Evolutionary conservation across 2,888 invertebrate species (phyloP).

Genomic region (Galerucella pusilla): DNA sequence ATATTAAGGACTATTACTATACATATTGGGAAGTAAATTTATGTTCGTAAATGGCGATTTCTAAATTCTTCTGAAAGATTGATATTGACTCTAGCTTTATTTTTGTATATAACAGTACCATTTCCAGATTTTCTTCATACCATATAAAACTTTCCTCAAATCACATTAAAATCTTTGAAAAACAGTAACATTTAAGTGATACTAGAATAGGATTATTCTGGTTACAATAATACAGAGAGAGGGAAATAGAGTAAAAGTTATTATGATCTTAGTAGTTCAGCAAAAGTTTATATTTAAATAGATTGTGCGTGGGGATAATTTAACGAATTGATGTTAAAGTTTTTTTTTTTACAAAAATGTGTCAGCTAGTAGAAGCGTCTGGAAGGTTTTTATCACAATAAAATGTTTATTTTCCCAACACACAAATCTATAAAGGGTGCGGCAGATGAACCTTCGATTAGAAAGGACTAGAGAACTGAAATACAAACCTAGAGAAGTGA

Average conservation of each 20-base stretch:
- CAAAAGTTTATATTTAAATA: slow-evolving; percentile 22
- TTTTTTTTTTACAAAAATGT: background rate
- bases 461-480: too few relatives aligned
- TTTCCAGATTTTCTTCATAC: background rate
- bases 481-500: too few relatives aligned
- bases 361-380: background rate
- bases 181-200: slow-evolving; percentile 65
- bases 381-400: background rate
- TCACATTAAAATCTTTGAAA: slow-evolving; percentile 64
- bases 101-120: background rate
- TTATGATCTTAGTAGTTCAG: slow-evolving; percentile 35
- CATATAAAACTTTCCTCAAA: slow-evolving; percentile 55
- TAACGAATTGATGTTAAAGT: too few relatives aligned
- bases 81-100: background rate
- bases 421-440: too few relatives aligned
- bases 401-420: background rate
- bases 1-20: too few relatives aligned
- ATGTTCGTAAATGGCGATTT: too few relatives aligned
- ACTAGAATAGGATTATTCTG: slow-evolving; percentile 53
- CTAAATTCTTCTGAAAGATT: background rate
- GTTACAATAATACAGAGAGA: slow-evolving; percentile 46
- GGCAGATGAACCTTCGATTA: too few relatives aligned
- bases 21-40: too few relatives aligned
- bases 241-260: slow-evolving; percentile 30
- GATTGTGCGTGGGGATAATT: slow-evolving; percentile 1